Base-by-base conservation (phyloP, 2,113 vertebrate species). In the Cyphomyrus discorhynchus region DNA sequence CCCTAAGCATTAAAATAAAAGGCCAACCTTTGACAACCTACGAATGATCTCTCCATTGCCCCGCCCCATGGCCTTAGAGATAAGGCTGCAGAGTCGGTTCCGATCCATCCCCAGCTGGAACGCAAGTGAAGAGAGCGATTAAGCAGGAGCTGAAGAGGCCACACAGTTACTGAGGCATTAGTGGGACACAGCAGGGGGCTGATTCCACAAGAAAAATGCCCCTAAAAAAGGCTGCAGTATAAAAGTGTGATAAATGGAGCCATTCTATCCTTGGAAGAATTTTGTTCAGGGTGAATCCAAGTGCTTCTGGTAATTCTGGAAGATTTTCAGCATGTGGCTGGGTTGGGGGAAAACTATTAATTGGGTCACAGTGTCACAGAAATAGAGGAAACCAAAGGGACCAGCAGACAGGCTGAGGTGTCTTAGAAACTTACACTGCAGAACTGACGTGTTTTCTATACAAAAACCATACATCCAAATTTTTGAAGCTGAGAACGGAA, bases 11-110 rank as follows among this genome's bases (percentile, higher is more conserved):
- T 77, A 90, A 84, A 82, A 87, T 82, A 88, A 85, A 82, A 77
- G 90, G 90, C 94, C 92, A 91, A 96, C 95, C 95, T 96, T 94
- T 13, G 94, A 94, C 92, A 95, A 92, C 92, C 92, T 94, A 93
- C n/a, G 90, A 89, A 92, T 92, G 93, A 91, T 86, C 91, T 94
- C 91, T 53, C 53, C 47, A 92, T 89, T 91, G 89, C 90, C 91
- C 91, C 89, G 85, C 90, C 93, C 92, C 66, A 93, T 87, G 13
- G 93, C 92, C 89, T 90, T 93, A 91, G 91, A 93, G 11, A 95
- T 93, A 70, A 95, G 93, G 91, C 90, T 86, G 21, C 92, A 95
- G 66, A 95, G 91, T 45, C 92, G 93, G 53, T 88, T 89, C 0
- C 86, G 92, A 88, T 94, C 92, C 24, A 90, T 24, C 74, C 91